Evolutionary conservation across 2,888 invertebrate genomes (phyloP), one percentile per base, ranked within the genome.

Genomic region (Gasteruption jaculator): DNA sequence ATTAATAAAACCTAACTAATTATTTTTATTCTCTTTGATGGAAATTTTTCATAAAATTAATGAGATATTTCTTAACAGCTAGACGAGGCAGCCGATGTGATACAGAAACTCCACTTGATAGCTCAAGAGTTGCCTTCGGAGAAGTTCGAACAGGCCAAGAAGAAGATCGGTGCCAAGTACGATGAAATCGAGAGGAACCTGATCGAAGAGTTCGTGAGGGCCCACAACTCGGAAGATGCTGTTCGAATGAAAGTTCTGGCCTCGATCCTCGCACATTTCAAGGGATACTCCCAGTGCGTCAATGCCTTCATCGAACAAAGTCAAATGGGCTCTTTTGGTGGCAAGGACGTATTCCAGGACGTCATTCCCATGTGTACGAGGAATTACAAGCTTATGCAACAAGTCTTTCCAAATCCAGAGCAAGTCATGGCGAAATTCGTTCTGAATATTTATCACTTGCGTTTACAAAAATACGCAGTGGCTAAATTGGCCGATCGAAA

Each of bases 351-450:
- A 40, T 97, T 95, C 73, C 81, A 82, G 36, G 87, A 94, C 45
- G 86, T 96, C 8, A 76, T 93, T 30, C 90, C 91, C 0, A 76
- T 97, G 54, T 96, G 95, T 71, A 85, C 85, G 57, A 86, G 85
- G 63, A 93, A 91, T 73, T 80, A 90, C 69, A 79, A 83, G 57
- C 78, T 87, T 48, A 89, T 91, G 48, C 83, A 84, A 62, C 85
- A 86, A 62, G 95, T 99, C 2, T 99, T 99, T 68, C 85, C 85
- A 5, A 93, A 92, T 71, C 93, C 95, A 0, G 91, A 95, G 53
- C 91, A 92, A 75, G 95, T 99, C 6, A 94, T 97, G 91, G 89
- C 91, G 43, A 97, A 97, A 75, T 93, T 96, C 71, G 90, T 99
- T 31, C 77, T 96, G 12, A 95, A 95, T 68, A 88, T 99, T 46